Evolutionary conservation across 2,888 invertebrate genomes (phyloP), one percentile per base, ranked within the genome.

Genomic region (Prionchulus punctatus): DNA sequence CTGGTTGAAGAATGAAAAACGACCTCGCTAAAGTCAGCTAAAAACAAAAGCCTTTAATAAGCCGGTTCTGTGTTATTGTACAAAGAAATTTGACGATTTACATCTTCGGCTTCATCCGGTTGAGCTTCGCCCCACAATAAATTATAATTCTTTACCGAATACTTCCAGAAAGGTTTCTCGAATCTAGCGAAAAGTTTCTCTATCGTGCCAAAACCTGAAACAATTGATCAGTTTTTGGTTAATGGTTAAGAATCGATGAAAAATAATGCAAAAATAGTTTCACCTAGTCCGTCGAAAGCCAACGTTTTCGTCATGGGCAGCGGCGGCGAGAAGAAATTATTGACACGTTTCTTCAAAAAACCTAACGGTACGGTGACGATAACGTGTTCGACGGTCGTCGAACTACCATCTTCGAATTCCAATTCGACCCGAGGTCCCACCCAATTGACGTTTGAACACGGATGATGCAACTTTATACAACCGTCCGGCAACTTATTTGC

Each of bases 181-280:
- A 49, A 49, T 49, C 50, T 26, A 26, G 50, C 50, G 21, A 49
- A 49, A 12, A 49, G 12, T 28, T 49, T 49, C 23, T 49, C 50
- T 7, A 49, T 21, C 12, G 27, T 30, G 12, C 50, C 50, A 26
- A 49, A 7, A 12, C 50, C 50, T 49, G 27, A 12, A 49, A 49
- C 7, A 36, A 12, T 12, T 12, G 18, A 36, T 36, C 18, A 7
- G 7, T 18, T 36, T 7, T 7, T 36, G 36, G 18, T 36, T 18
- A 36, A 36, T 12, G 36, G 36, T 18, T 12, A 7, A 36, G 18
- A 36, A 36, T 18, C 18, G 12, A 36, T 18, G 12, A 36, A 7
- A 36, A 7, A 18, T 18, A 21, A 12, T 45, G 7, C 50, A 28
- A 4, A 26, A 49, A 4, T 7, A 4, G 12, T 28, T 21, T 49